Percentiles rank a stretch among this genome's conserved stretches.
phyloP scores from a whole-genome alignment of 2,888 invertebrate species.

The Nycteola revayana region DNA sequence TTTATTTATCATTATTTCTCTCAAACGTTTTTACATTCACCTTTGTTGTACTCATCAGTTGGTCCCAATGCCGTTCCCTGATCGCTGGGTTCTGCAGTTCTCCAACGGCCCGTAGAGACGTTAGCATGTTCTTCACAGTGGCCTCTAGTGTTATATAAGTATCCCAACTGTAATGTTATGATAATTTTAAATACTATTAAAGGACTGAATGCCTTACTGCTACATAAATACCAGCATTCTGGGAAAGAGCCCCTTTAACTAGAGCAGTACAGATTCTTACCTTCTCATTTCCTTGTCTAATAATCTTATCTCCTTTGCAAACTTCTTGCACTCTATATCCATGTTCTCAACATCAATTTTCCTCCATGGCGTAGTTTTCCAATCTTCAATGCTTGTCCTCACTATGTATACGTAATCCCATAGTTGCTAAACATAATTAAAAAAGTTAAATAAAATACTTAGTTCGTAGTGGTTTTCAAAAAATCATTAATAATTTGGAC shows the following conservation, averaged over 20 bases:
- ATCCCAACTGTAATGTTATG: conserved; percentile 90
- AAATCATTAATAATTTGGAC: no score
- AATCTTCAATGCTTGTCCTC: conserved; percentile 94
- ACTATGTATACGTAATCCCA: conserved; percentile 98
- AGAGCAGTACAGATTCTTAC: conserved; percentile 26
- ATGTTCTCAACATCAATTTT: conserved; percentile 99
- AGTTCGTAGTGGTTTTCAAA: no score
- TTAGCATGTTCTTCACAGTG: conserved; percentile 97
- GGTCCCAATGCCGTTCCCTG: conserved; percentile 97
- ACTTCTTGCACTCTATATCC: conserved; percentile 99
- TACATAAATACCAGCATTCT: no score
- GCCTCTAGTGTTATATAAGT: conserved; percentile 94
- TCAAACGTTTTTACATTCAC: conserved; percentile 64
- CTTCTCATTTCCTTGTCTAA: conserved; percentile 97
- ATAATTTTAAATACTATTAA: no score
- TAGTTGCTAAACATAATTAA: conserved; percentile 84
- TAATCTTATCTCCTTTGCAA: conserved; percentile 95
- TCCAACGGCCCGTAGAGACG: conserved; percentile 96
- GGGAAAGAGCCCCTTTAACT: no score
- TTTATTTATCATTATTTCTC: conserved; percentile 24
- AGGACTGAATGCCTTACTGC: no score
- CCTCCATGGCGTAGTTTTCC: conserved; percentile 98
- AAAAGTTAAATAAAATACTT: no score
- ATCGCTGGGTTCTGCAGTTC: conserved; percentile 98
- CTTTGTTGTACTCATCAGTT: conserved; percentile 97